Evolutionary conservation across 2,113 vertebrate species (phyloP), one percentile per base, ranked within the genome.

Genomic region (Sylvilagus bachmani): DNA sequence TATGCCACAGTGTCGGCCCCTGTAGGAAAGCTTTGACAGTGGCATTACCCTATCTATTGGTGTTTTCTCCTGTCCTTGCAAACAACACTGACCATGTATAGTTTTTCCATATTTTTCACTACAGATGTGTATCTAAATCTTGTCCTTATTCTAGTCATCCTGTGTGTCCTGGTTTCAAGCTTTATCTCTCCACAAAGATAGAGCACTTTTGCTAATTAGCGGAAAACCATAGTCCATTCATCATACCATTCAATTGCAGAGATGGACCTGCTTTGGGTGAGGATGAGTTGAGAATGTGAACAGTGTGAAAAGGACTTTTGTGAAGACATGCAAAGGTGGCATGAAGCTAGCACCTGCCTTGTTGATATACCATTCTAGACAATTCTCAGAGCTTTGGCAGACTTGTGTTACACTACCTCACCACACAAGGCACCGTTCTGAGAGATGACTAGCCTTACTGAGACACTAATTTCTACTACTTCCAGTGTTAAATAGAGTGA

Each of bases 401-500:
- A 75, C 29, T 88, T 84, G 64, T 80, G 69, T 58, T 78, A 67
- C n/a, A 81, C 17, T 53, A 31, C 62, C 31, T 74, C 33, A 88
- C 44, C 16, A 53, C 51, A 83, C 16, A 74, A 19, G 27, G 12
- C 3, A 66, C 29, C 44, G 9, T 13, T 79, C 6, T 77, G 58
- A 10, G 29, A 82, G 61, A 67, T 9, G 33, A n/a, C 62, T 86
- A 91, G 27, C 11, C 67, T 88, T 93, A 69, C 31, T 83, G 29
- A 84, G 29, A 92, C 84, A 86, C 66, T 80, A 87, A 77, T 89
- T 97, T 19, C 66, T 87, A 24, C 61, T 73, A 79, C 13, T 25
- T 70, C 13, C 24, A 74, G 12, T 75, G 10, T 90, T 92, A 90
- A 95, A 49, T 79, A 89, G 21, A 70, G n/a, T 92, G 81, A 74